Evolutionary conservation across 2,797 vertebrate species (phyloP), one percentile per base, ranked within the genome.

Genomic region (Takifugu rubripes): DNA sequence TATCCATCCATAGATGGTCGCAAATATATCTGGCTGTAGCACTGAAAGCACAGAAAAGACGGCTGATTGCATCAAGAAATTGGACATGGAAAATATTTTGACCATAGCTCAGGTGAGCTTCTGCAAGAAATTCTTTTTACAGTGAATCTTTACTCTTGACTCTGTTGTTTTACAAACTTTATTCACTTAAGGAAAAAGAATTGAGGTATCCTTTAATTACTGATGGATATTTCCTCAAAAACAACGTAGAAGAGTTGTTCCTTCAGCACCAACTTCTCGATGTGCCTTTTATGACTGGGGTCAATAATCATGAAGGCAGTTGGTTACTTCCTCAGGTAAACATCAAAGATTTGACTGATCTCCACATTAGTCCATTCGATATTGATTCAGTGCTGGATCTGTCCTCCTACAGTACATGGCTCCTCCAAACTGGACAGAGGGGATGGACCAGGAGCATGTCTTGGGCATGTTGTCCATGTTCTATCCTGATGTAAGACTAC

Each of bases 221-320:
- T 24, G 90, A 92, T 58, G 89, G 90, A 36, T 50, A 61, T 40
- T 88, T 90, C 47, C 64, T 92, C 65, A 79, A 29, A 12, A 84
- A 88, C 74, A 43, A 67, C 71, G 21, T 21, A 42, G 15, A 65
- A 3, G 86, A 90, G 48, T 54, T 84, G 27, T 68, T 76, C 5
- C 46, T 49, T 4, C 77, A 79, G 26, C 77, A 75, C 1, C 64
- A 89, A 49, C 53, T 92, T 59, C 79, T 54, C 44, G 87, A 79
- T 31, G 25, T 91, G 0, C 91, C 91, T 0, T 86, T 92, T 31
- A 84, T 92, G 67, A 90, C 72, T 0, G 91, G 91, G 2, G 5
- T 90, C 12, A 91, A 67, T 48, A 56, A 75, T n/a, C 72, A 92
- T 57, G 91, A 92, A 74, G 78, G 56, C 1, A 90, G 90, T 12